These are phyloP conservation scores for Zonitis immaculata DNA, from an alignment of 2,888 invertebrate genomes.

Conservation along the genomic window DNA sequence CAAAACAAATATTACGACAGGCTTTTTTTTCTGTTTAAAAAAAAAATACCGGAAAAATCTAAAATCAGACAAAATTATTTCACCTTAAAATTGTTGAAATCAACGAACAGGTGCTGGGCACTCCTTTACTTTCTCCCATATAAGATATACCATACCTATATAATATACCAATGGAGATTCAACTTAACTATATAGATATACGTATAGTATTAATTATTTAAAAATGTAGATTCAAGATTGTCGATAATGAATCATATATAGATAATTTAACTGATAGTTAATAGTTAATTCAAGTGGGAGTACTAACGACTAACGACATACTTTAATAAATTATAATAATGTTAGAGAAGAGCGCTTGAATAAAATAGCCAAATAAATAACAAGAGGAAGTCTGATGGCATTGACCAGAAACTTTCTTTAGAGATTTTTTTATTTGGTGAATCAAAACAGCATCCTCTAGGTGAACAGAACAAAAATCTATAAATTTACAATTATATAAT, in stretches of 20 bases:
- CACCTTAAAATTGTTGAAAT: neutral
- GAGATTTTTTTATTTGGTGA: neutral
- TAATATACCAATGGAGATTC: neutral
- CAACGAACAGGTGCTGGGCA: slow-evolving; percentile 12
- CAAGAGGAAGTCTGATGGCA: neutral
- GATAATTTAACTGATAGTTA: neutral
- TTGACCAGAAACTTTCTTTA: neutral
- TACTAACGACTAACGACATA: neutral
- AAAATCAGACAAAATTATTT: neutral
- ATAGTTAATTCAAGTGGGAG: neutral
- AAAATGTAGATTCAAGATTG: neutral
- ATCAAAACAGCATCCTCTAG: neutral
- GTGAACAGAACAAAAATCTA: neutral
- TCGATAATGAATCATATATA: neutral
- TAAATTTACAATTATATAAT: neutral
- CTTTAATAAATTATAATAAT: too few species aligned
- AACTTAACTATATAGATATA: neutral
- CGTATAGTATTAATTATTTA: neutral
- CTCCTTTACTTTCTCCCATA: slow-evolving; percentile 16
- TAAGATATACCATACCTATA: slow-evolving; percentile 1
- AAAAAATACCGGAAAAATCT: too few species aligned
- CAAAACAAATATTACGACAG: too few species aligned
- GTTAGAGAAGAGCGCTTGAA: too few species aligned
- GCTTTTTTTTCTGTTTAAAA: too few species aligned
- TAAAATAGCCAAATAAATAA: too few species aligned